Evolutionary conservation across 92 coral and sea anemone species (phyloP), one percentile per base, ranked within the genome.

Genomic region (Actinostola sp.): DNA sequence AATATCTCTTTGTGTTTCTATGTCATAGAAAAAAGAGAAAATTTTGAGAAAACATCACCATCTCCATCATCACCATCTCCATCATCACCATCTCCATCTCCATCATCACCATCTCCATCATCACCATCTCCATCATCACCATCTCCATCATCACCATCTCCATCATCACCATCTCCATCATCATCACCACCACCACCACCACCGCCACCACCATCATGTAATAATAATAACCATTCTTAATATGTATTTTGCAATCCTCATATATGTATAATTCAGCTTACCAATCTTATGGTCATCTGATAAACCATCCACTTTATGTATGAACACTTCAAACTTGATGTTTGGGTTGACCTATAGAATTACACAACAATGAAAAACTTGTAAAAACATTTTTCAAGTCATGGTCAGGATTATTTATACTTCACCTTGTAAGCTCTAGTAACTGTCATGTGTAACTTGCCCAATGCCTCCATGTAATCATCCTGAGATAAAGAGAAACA

Each of bases 261-360:
- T n/a, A n/a, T n/a, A n/a, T 17, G 21, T 48, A 9, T 48, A 17
- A 17, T 8, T 3, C 9, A 48, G 3, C 89, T 84, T 75, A 91
- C 98, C 98, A 64, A 94, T 94, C 83, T 94, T 94, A 48, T 94
- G 98, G 75, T 94, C 98, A 86, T 94, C 98, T 58, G 98, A 94
- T 38, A 94, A 84, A 12, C 98, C 98, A 79, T 94, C 98, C 26
- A 94, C 98, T 88, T 94, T 94, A 78, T 94, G 98, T 61, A 94
- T 94, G 76, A 94, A 94, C 56, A 94, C 98, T 86, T 94, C 98
- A 86, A 94, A 94, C 68, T 94, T 94, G 72, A 94, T 94, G 71
- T 85, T 88, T 28, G 98, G 98, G 62, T 94, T 94, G 36, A 94
- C 98, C 98, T 94, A 74, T 16, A 67, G 55, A 11, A 51, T 32